phyloP scores from a whole-genome alignment of 2,888 invertebrate genomes.

The Spilosoma lubricipeda region DNA sequence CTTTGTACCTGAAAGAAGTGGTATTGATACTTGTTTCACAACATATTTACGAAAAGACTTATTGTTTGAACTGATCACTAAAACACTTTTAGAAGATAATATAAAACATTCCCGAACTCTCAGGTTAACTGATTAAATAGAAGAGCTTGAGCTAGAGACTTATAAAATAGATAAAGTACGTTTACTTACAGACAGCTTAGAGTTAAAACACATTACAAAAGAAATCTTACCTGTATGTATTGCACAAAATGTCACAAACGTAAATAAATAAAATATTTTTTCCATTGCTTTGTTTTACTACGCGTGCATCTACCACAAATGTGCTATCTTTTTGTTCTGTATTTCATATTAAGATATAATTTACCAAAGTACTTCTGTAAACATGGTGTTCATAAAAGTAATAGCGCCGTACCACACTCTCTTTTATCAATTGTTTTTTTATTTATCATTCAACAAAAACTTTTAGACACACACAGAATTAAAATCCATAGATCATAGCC shows the following conservation, averaged over 20 bases:
- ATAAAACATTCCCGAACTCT: neutral
- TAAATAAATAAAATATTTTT: slow-evolving; percentile 1
- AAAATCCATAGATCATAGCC: neutral
- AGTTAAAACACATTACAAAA: neutral
- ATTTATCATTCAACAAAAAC: neutral
- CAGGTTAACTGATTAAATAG: neutral
- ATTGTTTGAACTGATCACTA: neutral
- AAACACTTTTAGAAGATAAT: neutral
- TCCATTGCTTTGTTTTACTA: neutral
- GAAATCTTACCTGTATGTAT: neutral
- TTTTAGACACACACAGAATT: neutral
- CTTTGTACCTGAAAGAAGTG: neutral
- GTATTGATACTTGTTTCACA: neutral
- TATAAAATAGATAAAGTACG: neutral
- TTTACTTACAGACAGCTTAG: neutral
- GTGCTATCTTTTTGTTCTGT: neutral
- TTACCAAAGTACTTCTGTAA: neutral
- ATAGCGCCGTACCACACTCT: neutral
- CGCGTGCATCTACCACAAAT: slow-evolving; percentile 4
- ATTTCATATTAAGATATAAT: neutral
- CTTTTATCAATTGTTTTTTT: neutral
- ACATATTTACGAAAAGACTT: neutral
- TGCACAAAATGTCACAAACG: neutral
- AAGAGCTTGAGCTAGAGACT: neutral
- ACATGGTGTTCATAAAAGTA: slow-evolving; percentile 1